Evolutionary conservation across 53 echinoderm and acorn worm species (phyloP), one percentile per base, ranked within the genome.

Genomic region (Temnopleurus reevesii): DNA sequence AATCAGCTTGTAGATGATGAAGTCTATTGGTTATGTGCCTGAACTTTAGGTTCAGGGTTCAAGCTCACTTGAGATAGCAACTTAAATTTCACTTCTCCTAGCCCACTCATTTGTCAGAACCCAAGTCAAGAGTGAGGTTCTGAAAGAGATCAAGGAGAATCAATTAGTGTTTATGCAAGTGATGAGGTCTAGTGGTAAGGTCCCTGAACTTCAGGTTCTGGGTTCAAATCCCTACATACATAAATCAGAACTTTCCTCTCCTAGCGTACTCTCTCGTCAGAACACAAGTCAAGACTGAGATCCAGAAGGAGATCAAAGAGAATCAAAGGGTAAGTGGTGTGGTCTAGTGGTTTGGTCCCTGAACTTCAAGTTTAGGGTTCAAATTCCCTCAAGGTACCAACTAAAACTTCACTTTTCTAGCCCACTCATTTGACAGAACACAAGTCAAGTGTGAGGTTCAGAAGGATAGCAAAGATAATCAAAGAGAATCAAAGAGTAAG

Each of bases 161-260:
- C 94, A 96, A 55, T 92, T 81, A 92, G 96, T 96, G n/a, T n/a
- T n/a, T n/a, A n/a, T n/a, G n/a, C n/a, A n/a, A n/a, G n/a, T n/a
- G n/a, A n/a, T n/a, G n/a, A n/a, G n/a, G n/a, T n/a, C n/a, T n/a
- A n/a, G n/a, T n/a, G n/a, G n/a, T n/a, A n/a, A n/a, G n/a, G n/a
- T n/a, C n/a, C n/a, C n/a, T n/a, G n/a, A n/a, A n/a, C n/a, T n/a
- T n/a, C n/a, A n/a, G n/a, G n/a, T n/a, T n/a, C n/a, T n/a, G n/a
- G n/a, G n/a, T n/a, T n/a, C n/a, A n/a, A n/a, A n/a, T n/a, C n/a
- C n/a, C n/a, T n/a, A n/a, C n/a, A n/a, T n/a, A n/a, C n/a, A n/a
- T n/a, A n/a, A n/a, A n/a, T n/a, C 98, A 99, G 89, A 99, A 99
- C 92, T 99, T 99, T 56, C 98, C 98, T 1, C 92, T 95, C 12